Conservation (phyloP, 92 coral and sea anemone species). For the Heliopora coerulea region DNA sequence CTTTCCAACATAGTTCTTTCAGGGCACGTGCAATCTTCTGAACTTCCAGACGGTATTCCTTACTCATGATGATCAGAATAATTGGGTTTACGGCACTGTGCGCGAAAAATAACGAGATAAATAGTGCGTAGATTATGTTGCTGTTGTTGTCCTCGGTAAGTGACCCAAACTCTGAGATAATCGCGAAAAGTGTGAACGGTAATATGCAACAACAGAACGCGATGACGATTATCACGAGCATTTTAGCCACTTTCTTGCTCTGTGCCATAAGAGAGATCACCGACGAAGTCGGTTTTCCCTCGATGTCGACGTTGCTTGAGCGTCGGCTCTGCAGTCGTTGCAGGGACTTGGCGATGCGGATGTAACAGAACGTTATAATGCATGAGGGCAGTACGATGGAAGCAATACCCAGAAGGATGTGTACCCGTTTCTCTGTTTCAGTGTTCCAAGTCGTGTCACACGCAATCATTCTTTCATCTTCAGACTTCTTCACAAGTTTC, state of each 20-base stretch:
- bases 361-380: constrained; percentile 55
- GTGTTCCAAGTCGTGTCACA: constrained; percentile 56
- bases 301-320: constrained; percentile 25
- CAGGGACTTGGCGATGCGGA: constrained; percentile 58
- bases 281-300: constrained; percentile 59
- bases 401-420: constrained; percentile 46
- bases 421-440: constrained; percentile 42
- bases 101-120: constrained; percentile 73
- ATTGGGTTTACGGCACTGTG: constrained; percentile 93
- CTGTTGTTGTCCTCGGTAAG: constrained; percentile 42
- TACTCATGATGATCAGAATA: constrained; percentile 93
- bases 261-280: constrained; percentile 73
- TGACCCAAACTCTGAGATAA: constrained; percentile 67
- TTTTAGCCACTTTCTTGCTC: constrained; percentile 88
- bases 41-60: constrained; percentile 64
- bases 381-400: constrained; percentile 50
- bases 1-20: constrained; percentile 38
- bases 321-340: constrained; percentile 46
- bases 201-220: constrained; percentile 82
- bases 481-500: constrained; percentile 30
- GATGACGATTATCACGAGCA: constrained; percentile 82
- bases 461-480: constrained; percentile 35
- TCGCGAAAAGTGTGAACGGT: constrained; percentile 68
- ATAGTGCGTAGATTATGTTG: constrained; percentile 64
- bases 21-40: constrained; percentile 16